These are phyloP conservation scores for Erythrocercus mccallii DNA, from an alignment of 2,113 vertebrate genomes.

Conservation along the genomic window DNA sequence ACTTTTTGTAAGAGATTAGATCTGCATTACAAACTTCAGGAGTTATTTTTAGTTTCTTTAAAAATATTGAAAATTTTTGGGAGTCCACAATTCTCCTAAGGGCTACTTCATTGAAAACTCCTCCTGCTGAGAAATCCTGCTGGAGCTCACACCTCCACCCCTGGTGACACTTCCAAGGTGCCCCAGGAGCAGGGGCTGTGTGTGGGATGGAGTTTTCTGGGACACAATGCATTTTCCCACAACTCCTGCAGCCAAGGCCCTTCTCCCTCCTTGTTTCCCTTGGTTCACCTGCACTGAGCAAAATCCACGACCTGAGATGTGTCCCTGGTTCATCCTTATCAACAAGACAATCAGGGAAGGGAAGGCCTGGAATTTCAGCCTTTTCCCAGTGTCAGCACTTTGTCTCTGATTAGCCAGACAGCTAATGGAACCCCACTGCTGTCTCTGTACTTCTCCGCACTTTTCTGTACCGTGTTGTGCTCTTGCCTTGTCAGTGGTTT, in stretches of 20 bases:
- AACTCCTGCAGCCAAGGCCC: not conserved
- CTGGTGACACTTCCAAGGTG: not conserved
- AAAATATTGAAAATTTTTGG: not conserved
- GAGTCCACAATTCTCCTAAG: not conserved
- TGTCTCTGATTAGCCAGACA: not conserved
- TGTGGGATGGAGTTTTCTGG: not conserved
- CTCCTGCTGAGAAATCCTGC: not conserved
- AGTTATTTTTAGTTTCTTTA: not conserved
- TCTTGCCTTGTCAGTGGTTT: not conserved
- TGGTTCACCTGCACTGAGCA: not conserved
- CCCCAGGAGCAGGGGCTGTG: fast-evolving
- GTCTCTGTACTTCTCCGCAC: not conserved
- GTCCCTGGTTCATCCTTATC: not conserved
- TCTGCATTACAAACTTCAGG: not conserved
- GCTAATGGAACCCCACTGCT: not conserved
- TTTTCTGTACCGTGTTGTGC: not conserved
- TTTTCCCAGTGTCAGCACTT: not conserved
- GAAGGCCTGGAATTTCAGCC: not conserved
- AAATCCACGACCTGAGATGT: not conserved
- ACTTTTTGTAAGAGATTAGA: not conserved
- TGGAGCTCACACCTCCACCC: not conserved
- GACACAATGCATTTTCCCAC: fast-evolving
- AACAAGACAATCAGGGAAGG: not conserved
- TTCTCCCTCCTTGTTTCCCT: not conserved
- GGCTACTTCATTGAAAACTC: not conserved